phyloP scores from a whole-genome alignment of 1,140 invertebrate species.

The Anthonomus grandis region DNA sequence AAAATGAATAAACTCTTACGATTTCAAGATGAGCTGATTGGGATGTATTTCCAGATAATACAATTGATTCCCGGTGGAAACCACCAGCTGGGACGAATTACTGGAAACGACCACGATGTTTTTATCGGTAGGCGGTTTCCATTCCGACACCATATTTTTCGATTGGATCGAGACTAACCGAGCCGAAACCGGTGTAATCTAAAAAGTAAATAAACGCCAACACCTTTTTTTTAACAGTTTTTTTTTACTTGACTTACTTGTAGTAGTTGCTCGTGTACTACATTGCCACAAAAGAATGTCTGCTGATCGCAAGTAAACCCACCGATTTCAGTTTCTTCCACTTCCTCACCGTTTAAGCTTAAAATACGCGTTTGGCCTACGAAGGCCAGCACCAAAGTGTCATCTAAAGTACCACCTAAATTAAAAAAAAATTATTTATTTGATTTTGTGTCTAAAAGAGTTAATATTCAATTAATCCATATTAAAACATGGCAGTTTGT shows the following conservation, averaged over 20 bases:
- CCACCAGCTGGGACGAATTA: conserved; percentile 78
- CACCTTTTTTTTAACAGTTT: too few relatives aligned
- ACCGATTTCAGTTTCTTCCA: conserved; percentile 91
- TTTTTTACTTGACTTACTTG: conserved; percentile 46
- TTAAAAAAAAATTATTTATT: too few relatives aligned
- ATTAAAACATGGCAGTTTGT: too few relatives aligned
- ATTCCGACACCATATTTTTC: conserved; percentile 70
- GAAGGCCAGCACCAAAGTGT: conserved; percentile 89
- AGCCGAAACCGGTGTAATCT: conserved; percentile 69
- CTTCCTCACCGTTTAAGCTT: conserved; percentile 88
- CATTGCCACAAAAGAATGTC: conserved; percentile 91
- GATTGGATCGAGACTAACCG: conserved; percentile 64
- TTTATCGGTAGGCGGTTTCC: conserved; percentile 71
- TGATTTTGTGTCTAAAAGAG: too few relatives aligned
- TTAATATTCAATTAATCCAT: too few relatives aligned
- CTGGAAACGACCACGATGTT: conserved; percentile 87
- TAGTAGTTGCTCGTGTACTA: conserved; percentile 73
- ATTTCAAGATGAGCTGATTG: conserved; percentile 63
- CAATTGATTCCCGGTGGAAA: conserved; percentile 83
- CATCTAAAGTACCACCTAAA: conserved; percentile 64
- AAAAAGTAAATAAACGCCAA: conserved; percentile 3
- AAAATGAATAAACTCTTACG: conserved; percentile 44
- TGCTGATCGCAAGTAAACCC: conserved; percentile 89
- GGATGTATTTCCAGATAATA: conserved; percentile 83
- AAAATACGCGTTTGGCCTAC: conserved; percentile 91